Conservation (phyloP, 2,113 vertebrate species). For the Solenodon paradoxus region DNA sequence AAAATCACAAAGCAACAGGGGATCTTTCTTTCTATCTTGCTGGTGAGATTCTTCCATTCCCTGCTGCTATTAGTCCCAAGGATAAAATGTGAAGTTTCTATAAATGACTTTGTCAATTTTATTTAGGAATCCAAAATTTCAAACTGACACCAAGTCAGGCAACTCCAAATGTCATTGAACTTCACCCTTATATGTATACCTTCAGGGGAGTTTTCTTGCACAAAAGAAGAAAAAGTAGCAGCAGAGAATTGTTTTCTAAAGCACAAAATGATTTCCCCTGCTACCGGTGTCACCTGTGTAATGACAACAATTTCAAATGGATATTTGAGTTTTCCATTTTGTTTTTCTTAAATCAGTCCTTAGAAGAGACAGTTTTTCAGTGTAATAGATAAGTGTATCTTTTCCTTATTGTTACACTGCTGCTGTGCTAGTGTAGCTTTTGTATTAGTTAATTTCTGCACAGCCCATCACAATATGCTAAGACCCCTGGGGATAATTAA, state of each 20-base stretch:
- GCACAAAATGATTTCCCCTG: slow-evolving; percentile 39
- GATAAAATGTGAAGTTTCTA: slow-evolving; percentile 52
- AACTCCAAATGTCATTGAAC: slow-evolving; percentile 42
- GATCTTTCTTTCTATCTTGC: not conserved
- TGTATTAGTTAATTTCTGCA: not conserved
- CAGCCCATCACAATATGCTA: not conserved
- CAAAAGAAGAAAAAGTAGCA: slow-evolving; percentile 10
- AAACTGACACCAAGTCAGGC: slow-evolving; percentile 55
- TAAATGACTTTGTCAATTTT: slow-evolving; percentile 73
- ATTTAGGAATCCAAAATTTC: slow-evolving; percentile 65
- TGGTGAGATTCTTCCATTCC: slow-evolving; percentile 14
- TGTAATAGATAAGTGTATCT: slow-evolving; percentile 33
- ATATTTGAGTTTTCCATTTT: slow-evolving; percentile 57
- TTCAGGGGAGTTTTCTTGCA: slow-evolving; percentile 62
- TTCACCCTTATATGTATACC: not conserved
- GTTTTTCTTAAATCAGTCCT: slow-evolving; percentile 56
- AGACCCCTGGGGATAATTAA: slow-evolving; percentile 17
- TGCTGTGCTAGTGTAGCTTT: too few species aligned
- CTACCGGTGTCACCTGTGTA: not conserved
- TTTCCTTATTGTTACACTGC: not conserved
- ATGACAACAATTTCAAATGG: slow-evolving; percentile 49
- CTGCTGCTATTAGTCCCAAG: slow-evolving; percentile 44
- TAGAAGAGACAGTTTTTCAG: slow-evolving; percentile 43
- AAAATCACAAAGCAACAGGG: slow-evolving; percentile 34
- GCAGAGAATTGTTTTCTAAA: slow-evolving; percentile 63